phyloP scores from a whole-genome alignment of 2,888 invertebrate genomes.

The Lysandra bellargus region DNA sequence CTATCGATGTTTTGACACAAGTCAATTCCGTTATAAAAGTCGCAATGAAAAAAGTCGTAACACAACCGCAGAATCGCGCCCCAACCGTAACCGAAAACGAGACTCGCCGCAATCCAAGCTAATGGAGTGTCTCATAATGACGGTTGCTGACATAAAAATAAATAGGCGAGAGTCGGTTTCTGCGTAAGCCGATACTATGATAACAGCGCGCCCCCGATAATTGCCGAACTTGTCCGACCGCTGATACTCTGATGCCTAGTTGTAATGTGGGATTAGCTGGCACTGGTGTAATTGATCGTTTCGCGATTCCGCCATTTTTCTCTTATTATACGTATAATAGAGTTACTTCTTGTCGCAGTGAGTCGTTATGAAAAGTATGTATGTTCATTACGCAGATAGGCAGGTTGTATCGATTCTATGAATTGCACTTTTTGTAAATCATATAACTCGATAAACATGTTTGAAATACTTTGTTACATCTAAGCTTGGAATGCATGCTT shows the following conservation, averaged over 20 bases:
- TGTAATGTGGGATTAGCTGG: constrained; percentile 66
- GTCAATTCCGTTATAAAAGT: constrained; percentile 33
- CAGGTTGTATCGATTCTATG: not conserved
- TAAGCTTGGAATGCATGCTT: not conserved
- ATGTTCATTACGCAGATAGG: not conserved
- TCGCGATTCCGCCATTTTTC: constrained; percentile 33
- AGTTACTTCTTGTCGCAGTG: not conserved
- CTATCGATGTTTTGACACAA: constrained; percentile 22
- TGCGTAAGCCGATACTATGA: constrained; percentile 81
- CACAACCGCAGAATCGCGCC: constrained; percentile 65
- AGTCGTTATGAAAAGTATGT: constrained; percentile 3
- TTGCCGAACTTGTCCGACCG: constrained; percentile 72
- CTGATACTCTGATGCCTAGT: constrained; percentile 50
- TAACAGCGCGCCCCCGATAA: constrained; percentile 79
- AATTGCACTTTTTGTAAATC: not conserved
- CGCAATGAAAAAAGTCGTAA: constrained; percentile 46
- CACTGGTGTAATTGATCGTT: constrained; percentile 63
- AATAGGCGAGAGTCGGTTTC: constrained; percentile 80
- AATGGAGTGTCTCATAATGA: constrained; percentile 81
- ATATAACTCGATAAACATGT: not conserved
- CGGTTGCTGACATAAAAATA: constrained; percentile 81
- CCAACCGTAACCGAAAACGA: constrained; percentile 78
- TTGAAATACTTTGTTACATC: not conserved
- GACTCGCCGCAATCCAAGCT: constrained; percentile 78
- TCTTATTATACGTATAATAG: constrained; percentile 32